Evolutionary conservation across 2,888 invertebrate genomes (phyloP), one percentile per base, ranked within the genome.

Genomic region (Bembecia ichneumoniformis): DNA sequence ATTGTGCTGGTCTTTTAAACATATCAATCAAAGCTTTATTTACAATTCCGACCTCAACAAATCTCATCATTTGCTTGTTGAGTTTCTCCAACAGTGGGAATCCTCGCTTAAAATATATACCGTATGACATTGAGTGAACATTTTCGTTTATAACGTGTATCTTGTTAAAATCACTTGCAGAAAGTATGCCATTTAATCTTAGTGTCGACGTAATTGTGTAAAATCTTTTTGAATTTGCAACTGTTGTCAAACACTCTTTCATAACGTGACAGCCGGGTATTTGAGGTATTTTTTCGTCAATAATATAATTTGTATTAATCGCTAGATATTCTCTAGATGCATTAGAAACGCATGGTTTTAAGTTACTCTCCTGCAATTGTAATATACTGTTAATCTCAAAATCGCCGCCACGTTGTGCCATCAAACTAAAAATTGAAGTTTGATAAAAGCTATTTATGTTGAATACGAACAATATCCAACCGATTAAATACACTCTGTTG

Each of bases 361-460:
- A 43, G 3, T 11, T 36, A 43, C 15, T 14, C 14, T 43, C 14
- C 9, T 13, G 14, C 14, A 43, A 43, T 15, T 13, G 9, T 3
- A 4, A 9, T 10, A 43, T 10, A 9, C 15, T 15, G 14, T 43
- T 14, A 13, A 43, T 15, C 9, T 13, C 43, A 14, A 13, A 3
- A 13, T 43, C 13, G 9, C 5, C 9, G 9, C 15, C 9, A 10
- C 43, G 43, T n/a, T 43, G 47, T 10, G 46, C 51, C 13, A 53
- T 49, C n/a, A 49, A 51, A 46, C 55, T 57, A n/a, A 52, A 51
- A 13, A 57, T 15, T 7, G 51, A 51, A 3, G 49, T 51, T 48
- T 54, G 54, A 47, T 57, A 57, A 48, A 52, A 57, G 46, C 28
- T 49, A 47, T 47, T 54, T 1, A 54, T 47, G 13, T 54, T 50